Evolutionary conservation across 2,888 invertebrate species (phyloP).

Genomic region (Cephus pygmeus): DNA sequence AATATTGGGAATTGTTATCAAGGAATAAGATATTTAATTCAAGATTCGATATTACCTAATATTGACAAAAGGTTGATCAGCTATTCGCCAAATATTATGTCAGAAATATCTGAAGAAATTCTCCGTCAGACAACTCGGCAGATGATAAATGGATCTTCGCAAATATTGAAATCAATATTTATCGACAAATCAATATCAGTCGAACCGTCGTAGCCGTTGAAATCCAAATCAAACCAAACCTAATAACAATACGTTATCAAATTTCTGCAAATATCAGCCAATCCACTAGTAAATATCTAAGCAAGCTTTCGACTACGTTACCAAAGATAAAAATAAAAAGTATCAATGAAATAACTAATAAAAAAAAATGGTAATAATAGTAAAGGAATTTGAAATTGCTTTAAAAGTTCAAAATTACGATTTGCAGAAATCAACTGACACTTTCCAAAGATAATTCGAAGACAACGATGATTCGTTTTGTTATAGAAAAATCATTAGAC

Average conservation of each 20-base stretch:
- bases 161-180: background rate
- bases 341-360: background rate
- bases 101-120: slow-evolving; percentile 21
- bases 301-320: background rate
- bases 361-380: background rate
- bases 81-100: background rate
- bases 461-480: no score
- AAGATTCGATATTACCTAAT: background rate
- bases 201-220: background rate
- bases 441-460: no score
- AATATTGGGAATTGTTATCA: background rate
- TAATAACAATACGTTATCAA: background rate
- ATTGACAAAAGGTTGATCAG: background rate
- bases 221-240: background rate
- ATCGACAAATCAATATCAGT: background rate
- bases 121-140: slow-evolving; percentile 22
- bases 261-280: background rate
- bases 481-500: no score
- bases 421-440: no score
- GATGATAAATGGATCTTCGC: slow-evolving; percentile 15
- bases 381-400: no score
- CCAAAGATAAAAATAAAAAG: background rate
- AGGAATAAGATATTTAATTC: background rate
- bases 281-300: background rate
- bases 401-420: no score